A percentile compares a stretch with the other conserved stretches of the same genome.
These are phyloP conservation scores for Paedocypris sp. DNA, from an alignment of 2,113 vertebrate species.

Conservation along the genomic window DNA sequence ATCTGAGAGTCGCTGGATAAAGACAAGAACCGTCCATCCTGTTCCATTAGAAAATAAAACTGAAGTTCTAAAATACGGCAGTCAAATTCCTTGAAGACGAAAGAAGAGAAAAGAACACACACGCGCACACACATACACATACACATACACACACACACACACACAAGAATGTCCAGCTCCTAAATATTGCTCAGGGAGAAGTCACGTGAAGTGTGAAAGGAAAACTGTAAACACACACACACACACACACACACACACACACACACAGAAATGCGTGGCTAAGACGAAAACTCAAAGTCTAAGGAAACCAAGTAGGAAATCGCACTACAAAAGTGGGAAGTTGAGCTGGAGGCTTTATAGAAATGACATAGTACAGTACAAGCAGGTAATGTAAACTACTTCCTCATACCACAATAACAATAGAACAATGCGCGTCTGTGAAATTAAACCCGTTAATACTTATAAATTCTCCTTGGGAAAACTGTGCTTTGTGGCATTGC, in stretches of 20 bases:
- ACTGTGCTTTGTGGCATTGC: too few species aligned
- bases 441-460: not conserved
- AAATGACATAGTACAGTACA: constrained; percentile 10
- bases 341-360: not conserved
- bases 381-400: not conserved
- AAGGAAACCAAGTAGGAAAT: not conserved
- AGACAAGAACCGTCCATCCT: too few species aligned
- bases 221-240: too few species aligned
- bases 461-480: too few species aligned
- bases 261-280: not conserved
- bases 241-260: too few species aligned
- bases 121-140: not conserved
- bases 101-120: not conserved
- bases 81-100: not conserved
- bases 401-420: constrained; percentile 1
- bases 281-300: not conserved
- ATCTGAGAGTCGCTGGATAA: not conserved
- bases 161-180: too few species aligned
- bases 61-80: too few species aligned
- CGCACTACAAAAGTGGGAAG: constrained; percentile 16
- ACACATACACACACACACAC: not conserved
- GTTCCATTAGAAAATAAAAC: too few species aligned
- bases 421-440: not conserved
- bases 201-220: not conserved
- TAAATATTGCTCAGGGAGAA: too few species aligned